Evolutionary conservation across 2,888 invertebrate species (phyloP).

Genomic region (Piscicola geometra): DNA sequence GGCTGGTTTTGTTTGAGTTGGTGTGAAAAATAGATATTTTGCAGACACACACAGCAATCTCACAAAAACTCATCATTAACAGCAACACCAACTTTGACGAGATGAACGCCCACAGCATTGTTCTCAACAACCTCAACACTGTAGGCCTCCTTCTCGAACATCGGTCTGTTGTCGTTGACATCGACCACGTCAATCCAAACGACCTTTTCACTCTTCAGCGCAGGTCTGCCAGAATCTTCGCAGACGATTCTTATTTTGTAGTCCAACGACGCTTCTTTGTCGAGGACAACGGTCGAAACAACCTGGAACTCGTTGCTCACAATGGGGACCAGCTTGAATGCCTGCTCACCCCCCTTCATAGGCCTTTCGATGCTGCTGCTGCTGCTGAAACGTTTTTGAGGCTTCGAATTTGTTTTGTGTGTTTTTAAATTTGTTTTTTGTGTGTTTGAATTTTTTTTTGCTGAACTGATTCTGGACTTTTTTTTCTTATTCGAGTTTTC

Average conservation of each 20-base stretch:
- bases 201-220: slow-evolving; percentile 45
- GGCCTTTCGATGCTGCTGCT: not conserved
- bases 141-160: slow-evolving; percentile 45
- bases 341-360: slow-evolving; percentile 23
- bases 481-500: not conserved
- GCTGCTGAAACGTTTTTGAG: not conserved
- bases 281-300: slow-evolving; percentile 42
- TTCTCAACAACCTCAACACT: slow-evolving; percentile 48
- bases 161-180: slow-evolving; percentile 51
- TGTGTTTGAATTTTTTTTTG: too few species aligned
- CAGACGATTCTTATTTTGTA: slow-evolving; percentile 49
- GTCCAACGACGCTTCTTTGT: slow-evolving; percentile 47
- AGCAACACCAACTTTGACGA: slow-evolving; percentile 21
- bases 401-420: not conserved
- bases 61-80: not conserved
- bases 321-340: slow-evolving; percentile 27
- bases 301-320: slow-evolving; percentile 34
- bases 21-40: too few species aligned
- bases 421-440: not conserved
- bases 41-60: not conserved
- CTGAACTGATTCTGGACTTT: not conserved
- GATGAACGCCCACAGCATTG: slow-evolving; percentile 38
- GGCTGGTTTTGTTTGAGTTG: too few species aligned
- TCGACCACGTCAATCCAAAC: slow-evolving; percentile 49
- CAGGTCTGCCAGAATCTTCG: slow-evolving; percentile 49